These are phyloP conservation scores for Dilophus febrilis DNA, from an alignment of 2,888 invertebrate genomes.

Conservation along the genomic window DNA sequence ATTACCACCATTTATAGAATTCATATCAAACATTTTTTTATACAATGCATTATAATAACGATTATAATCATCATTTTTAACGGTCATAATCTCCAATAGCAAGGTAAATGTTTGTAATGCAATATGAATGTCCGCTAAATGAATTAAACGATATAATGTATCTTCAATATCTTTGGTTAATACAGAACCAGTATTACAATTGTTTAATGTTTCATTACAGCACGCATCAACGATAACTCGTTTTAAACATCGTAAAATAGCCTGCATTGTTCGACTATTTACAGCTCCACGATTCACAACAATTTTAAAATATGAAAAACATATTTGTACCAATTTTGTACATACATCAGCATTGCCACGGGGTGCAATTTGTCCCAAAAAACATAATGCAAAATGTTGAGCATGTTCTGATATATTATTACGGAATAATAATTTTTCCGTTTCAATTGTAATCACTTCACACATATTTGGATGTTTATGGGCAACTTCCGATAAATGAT, in stretches of 20 bases:
- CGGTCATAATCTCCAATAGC: conserved; percentile 22
- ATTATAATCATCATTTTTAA: conserved; percentile 24
- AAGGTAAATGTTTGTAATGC: conserved; percentile 33
- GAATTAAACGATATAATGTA: conserved; percentile 65
- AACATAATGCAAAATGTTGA: conserved; percentile 87
- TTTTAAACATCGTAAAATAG: conserved; percentile 65
- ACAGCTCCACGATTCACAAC: conserved; percentile 65
- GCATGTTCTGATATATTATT: conserved; percentile 69
- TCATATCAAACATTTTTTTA: conserved; percentile 63
- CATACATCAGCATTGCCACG: conserved; percentile 65
- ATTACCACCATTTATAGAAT: conserved; percentile 36
- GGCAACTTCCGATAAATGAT: conserved; percentile 66
- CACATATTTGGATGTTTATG: conserved; percentile 86
- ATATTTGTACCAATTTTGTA: conserved; percentile 70
- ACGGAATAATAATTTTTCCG: conserved; percentile 80
- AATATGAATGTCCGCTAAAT: conserved; percentile 58
- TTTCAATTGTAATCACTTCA: conserved; percentile 64
- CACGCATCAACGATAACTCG: conserved; percentile 37
- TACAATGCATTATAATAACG: conserved; percentile 77
- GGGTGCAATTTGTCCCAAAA: conserved; percentile 64
- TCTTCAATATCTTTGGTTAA: conserved; percentile 32
- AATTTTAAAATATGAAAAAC: conserved; percentile 91
- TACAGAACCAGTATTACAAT: conserved; percentile 20
- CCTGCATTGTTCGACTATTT: conserved; percentile 69
- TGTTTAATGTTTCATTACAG: conserved; percentile 12